Conservation (phyloP, 2,888 invertebrate species). For the Xylota segnis region DNA sequence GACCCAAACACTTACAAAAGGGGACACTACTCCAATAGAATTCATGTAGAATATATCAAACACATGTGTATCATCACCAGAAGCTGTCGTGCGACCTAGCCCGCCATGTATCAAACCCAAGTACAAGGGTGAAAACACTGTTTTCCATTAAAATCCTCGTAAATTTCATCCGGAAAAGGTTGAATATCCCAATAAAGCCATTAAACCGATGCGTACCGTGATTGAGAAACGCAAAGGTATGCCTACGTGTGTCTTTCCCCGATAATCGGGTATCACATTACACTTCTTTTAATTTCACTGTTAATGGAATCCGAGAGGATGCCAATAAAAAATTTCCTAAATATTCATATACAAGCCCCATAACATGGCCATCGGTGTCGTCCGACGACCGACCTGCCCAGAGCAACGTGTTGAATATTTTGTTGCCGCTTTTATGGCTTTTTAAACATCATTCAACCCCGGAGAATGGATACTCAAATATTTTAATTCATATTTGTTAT, state of each 20-base stretch:
- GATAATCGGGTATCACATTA: constrained; percentile 56
- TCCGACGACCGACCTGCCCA: too few relatives aligned
- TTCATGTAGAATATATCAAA: too few relatives aligned
- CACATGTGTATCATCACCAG: background rate
- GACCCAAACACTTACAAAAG: too few relatives aligned
- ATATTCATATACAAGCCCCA: constrained; percentile 53
- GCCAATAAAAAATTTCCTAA: constrained; percentile 53
- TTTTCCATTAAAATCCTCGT: constrained; percentile 23
- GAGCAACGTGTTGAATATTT: constrained; percentile 52
- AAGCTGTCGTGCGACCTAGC: background rate
- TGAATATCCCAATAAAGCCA: constrained; percentile 52
- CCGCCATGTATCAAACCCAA: background rate
- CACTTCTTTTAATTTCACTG: constrained; percentile 54
- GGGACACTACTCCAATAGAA: too few relatives aligned
- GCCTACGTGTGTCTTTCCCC: constrained; percentile 3
- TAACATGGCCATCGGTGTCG: background rate
- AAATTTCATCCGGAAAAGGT: constrained; percentile 40
- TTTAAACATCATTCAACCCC: constrained; percentile 65
- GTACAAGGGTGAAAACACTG: constrained; percentile 33
- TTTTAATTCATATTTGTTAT: constrained; percentile 70
- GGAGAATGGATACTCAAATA: constrained; percentile 71
- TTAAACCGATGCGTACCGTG: constrained; percentile 52
- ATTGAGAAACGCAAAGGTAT: constrained; percentile 44
- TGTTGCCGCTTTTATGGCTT: constrained; percentile 61
- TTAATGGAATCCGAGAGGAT: constrained; percentile 47